Percentiles rank a stretch among this genome's conserved stretches.
Evolutionary conservation across 2,113 vertebrate species (phyloP).

Genomic region (Centropus unirufus): DNA sequence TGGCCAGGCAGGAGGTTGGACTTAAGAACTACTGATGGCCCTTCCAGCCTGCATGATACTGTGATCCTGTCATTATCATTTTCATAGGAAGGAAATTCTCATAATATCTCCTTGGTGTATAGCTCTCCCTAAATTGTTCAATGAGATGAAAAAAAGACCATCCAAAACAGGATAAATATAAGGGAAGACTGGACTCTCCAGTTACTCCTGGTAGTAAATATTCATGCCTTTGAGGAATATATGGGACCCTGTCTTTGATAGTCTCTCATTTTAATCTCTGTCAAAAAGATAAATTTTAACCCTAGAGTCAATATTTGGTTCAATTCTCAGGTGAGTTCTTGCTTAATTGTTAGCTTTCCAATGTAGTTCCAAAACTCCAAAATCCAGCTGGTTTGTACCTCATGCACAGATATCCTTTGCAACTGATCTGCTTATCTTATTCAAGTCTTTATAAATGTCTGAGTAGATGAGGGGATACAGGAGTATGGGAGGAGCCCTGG

Average conservation of each 20-base stretch:
- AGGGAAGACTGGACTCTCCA: not conserved
- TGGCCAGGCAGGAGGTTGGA: not conserved
- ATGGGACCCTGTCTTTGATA: not conserved
- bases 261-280: not conserved
- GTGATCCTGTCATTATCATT: not conserved
- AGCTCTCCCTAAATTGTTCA: not conserved
- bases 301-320: not conserved
- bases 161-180: not conserved
- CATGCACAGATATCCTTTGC: rapidly evolving
- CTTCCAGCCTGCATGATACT: not conserved
- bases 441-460: not conserved
- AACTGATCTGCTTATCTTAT: not conserved
- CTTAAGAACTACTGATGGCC: not conserved
- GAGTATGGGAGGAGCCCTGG: not conserved
- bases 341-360: not conserved
- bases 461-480: not conserved
- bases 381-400: not conserved
- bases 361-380: not conserved
- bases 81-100: not conserved
- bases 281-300: not conserved
- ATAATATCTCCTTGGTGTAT: not conserved
- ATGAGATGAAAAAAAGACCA: not conserved
- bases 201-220: not conserved
- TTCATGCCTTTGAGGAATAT: not conserved
- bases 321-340: not conserved